phyloP scores from a whole-genome alignment of 2,797 vertebrate species.

The Chloroceryle inda region DNA sequence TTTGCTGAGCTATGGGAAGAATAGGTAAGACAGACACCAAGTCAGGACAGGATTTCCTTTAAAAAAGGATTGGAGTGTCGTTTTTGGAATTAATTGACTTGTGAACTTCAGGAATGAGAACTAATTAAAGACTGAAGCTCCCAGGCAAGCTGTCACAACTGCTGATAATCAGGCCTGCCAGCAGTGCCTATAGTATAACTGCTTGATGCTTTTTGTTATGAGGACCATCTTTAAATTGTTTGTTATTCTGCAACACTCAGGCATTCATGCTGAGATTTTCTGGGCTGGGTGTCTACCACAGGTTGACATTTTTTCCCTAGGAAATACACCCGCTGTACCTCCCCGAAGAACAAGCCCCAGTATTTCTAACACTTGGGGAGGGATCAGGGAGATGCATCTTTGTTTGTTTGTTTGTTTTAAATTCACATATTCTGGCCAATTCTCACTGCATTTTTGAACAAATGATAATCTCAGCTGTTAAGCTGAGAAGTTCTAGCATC shows the following conservation, averaged over 20 bases:
- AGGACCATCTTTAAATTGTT: conserved; percentile 18
- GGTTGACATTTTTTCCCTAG: not conserved
- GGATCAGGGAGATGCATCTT: not conserved
- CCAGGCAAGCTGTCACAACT: conserved; percentile 45
- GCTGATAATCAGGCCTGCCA: conserved; percentile 27
- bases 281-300: not conserved
- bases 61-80: not conserved
- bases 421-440: not conserved
- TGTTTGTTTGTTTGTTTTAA: too few species aligned
- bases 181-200: conserved; percentile 16
- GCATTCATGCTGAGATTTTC: conserved; percentile 2
- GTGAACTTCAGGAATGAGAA: conserved; percentile 60
- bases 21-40: not conserved
- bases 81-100: conserved; percentile 56
- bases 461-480: not conserved
- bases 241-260: not conserved
- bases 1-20: conserved; percentile 15
- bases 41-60: conserved; percentile 7
- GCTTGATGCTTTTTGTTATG: not conserved
- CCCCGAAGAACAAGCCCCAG: not conserved
- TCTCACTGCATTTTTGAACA: not conserved
- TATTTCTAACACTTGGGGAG: not conserved
- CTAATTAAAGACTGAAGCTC: conserved; percentile 54
- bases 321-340: not conserved
- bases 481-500: conserved; percentile 15